These are phyloP conservation scores for Hybognathus amarus DNA, from an alignment of 2,797 vertebrate species.

Conservation along the genomic window DNA sequence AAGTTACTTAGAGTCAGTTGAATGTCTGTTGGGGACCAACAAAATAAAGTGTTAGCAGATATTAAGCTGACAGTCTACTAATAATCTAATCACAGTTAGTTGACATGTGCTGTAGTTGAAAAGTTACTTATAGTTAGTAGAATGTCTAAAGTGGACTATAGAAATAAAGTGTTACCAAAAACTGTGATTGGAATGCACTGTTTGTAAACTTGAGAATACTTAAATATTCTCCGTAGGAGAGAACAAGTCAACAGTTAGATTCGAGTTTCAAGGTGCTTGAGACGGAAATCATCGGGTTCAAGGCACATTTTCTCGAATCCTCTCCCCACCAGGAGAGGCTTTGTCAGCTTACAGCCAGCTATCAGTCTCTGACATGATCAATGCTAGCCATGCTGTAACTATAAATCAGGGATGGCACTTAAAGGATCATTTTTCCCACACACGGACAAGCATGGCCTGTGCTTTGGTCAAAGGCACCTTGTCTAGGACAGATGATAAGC, in stretches of 20 bases:
- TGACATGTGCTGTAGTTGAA: too few species aligned
- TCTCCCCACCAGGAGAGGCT: slow-evolving; percentile 29
- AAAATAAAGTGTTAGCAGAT: too few species aligned
- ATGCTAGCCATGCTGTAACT: slow-evolving; percentile 47
- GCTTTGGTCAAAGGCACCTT: slow-evolving; percentile 61
- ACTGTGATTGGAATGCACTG: slow-evolving; percentile 34
- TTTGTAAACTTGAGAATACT: slow-evolving; percentile 52
- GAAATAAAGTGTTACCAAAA: too few species aligned
- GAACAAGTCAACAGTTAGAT: slow-evolving; percentile 13
- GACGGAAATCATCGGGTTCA: slow-evolving; percentile 2
- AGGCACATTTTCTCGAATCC: slow-evolving; percentile 18
- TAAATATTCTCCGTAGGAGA: slow-evolving; percentile 13
- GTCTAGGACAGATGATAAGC: slow-evolving; percentile 11
- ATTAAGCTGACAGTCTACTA: too few species aligned
- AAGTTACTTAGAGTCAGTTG: too few species aligned
- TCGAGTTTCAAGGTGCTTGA: neutral
- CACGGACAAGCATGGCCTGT: slow-evolving; percentile 48
- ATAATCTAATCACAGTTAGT: too few species aligned
- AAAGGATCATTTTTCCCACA: slow-evolving; percentile 63
- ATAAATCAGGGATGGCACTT: slow-evolving; percentile 58
- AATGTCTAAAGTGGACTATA: too few species aligned
- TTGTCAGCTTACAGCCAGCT: slow-evolving; percentile 42
- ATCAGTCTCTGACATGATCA: slow-evolving; percentile 56
- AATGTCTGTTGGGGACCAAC: too few species aligned
- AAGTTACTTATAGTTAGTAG: too few species aligned